Evolutionary conservation across 2,888 invertebrate genomes (phyloP), one percentile per base, ranked within the genome.

Genomic region (Caenorhabditis sulstoni): DNA sequence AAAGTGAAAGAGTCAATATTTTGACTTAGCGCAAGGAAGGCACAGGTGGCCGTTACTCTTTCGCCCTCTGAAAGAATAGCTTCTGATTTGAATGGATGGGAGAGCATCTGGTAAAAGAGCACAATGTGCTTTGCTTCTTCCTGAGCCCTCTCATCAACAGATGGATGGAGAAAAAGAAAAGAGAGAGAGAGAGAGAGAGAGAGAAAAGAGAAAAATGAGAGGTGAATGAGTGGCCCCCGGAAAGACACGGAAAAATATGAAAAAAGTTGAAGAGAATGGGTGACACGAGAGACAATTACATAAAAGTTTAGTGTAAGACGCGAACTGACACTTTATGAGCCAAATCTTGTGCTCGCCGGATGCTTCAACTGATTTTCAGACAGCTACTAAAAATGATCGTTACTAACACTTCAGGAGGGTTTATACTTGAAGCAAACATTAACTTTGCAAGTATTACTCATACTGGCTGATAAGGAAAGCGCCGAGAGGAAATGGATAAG

Each of bases 141-240:
- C 59, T 57, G 57, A 16, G 61, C 64, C n/a, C n/a, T 62, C 70
- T 71, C 64, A 71, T 71, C 71, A 71, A 71, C 71, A 71, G 71
- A 71, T 71, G 71, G 68, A 14, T 35, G 47, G 16, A 16, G 16
- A 59, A 53, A 59, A 58, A 41, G 29, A 23, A 23, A 52, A 58
- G 58, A 41, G 58, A 58, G 39, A 58, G 57, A 52, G 23, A 18
- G 44, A 37, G 16, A 59, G 53, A 44, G 50, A 41, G 47, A 23
- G 29, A 37, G 16, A 52, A 61, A 44, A 50, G 41, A 3, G 16
- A 53, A 44, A 18, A 23, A 12, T 35, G 39, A 20, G 61, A 52
- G 53, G 58, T 59, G 61, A 61, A 45, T 20, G 50, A 8, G 47
- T 16, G 16, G 29, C 29, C 29, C 29, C 29, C 41, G 53, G 44